These are phyloP conservation scores for Eurytoma adleriae DNA, from an alignment of 2,888 invertebrate species.

Conservation along the genomic window DNA sequence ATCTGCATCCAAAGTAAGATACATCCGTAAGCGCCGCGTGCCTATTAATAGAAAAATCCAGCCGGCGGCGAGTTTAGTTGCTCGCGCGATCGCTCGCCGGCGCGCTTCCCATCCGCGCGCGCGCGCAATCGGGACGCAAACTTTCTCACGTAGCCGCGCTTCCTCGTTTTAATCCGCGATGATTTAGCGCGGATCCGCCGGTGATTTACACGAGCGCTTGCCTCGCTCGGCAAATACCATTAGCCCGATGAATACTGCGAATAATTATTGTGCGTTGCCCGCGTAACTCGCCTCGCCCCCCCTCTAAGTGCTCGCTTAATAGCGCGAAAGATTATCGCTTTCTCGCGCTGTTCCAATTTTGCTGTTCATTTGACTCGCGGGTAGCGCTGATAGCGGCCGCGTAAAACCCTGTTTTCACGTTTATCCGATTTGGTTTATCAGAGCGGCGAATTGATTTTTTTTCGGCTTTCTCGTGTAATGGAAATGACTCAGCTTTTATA, in stretches of 20 bases:
- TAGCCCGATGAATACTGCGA: slow-evolving; percentile 16
- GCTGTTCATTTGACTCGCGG: background rate
- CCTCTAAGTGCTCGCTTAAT: background rate
- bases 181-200: slow-evolving; percentile 37
- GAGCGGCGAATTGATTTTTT: background rate
- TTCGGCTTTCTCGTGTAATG: too few relatives aligned
- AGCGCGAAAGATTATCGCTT: background rate
- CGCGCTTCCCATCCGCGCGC: background rate
- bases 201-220: slow-evolving; percentile 33
- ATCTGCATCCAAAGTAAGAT: background rate
- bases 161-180: slow-evolving; percentile 20
- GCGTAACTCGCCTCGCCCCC: background rate
- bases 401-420: background rate
- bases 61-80: background rate
- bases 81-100: too few relatives aligned
- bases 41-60: slow-evolving; percentile 18
- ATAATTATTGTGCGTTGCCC: background rate
- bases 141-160: background rate
- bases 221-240: slow-evolving; percentile 11
- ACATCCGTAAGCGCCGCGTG: background rate
- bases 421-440: background rate
- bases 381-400: background rate
- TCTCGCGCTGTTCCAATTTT: slow-evolving; percentile 1
- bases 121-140: background rate
- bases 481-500: too few relatives aligned